These are phyloP conservation scores for Tenebrosternarchus preto DNA, from an alignment of 2,113 vertebrate genomes.

Conservation along the genomic window DNA sequence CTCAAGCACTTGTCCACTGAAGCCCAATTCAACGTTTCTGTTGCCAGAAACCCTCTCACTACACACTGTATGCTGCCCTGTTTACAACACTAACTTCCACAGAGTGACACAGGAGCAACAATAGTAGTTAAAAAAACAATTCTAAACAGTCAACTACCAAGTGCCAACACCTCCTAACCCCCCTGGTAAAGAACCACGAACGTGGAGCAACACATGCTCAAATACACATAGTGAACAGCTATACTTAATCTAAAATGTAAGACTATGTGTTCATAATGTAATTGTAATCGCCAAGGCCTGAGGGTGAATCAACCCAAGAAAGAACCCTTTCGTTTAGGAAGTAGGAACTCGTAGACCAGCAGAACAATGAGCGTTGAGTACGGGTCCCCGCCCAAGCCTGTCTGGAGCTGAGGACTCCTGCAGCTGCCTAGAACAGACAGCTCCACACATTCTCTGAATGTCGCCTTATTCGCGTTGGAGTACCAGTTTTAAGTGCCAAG, in stretches of 20 bases:
- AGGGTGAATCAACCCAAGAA: slow-evolving; percentile 62
- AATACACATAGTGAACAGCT: slow-evolving; percentile 52
- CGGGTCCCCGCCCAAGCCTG: slow-evolving; percentile 41
- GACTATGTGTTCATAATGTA: slow-evolving; percentile 57
- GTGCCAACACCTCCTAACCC: slow-evolving; percentile 65
- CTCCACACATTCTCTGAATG: slow-evolving; percentile 70
- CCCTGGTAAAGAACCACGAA: slow-evolving; percentile 65
- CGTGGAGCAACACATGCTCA: slow-evolving; percentile 75
- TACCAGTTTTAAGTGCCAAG: slow-evolving; percentile 82
- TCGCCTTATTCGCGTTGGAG: slow-evolving; percentile 76
- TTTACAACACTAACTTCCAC: no score
- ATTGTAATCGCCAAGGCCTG: slow-evolving; percentile 64
- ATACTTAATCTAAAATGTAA: slow-evolving; percentile 56
- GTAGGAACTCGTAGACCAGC: slow-evolving; percentile 51
- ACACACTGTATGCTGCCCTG: slow-evolving; percentile 56
- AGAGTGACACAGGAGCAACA: slow-evolving; percentile 49
- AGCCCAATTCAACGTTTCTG: slow-evolving; percentile 25
- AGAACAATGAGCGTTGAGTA: slow-evolving; percentile 66
- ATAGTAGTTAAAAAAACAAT: slow-evolving; percentile 71
- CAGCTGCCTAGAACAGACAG: slow-evolving; percentile 69
- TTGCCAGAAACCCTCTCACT: slow-evolving; percentile 60
- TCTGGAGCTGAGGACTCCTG: no score
- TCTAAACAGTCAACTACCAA: slow-evolving; percentile 61
- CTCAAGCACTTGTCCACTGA: slow-evolving; percentile 28
- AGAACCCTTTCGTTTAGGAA: slow-evolving; percentile 57